Evolutionary conservation across 2,888 invertebrate genomes (phyloP), one percentile per base, ranked within the genome.

Genomic region (Parthenolecanium corni): DNA sequence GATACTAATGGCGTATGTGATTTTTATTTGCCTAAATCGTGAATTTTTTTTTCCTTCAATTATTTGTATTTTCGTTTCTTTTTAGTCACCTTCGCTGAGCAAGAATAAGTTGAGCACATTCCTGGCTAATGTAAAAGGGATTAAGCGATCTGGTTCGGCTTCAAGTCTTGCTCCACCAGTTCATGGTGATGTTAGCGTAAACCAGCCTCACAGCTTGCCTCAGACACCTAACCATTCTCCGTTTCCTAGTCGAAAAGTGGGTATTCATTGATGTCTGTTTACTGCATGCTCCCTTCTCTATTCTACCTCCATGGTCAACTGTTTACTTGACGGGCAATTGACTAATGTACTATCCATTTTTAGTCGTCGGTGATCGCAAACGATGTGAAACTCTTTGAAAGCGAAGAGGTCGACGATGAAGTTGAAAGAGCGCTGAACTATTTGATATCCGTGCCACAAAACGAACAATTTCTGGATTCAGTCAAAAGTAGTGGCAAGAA

Each of bases 401-500:
- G 42, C 23, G 53, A 53, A 38, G 53, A 40, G 18, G 47, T 25
- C 9, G 54, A 63, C 18, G 54, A 63, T 16, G 63, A 63, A 38
- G 44, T 63, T 12, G 63, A 63, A 23, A 63, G 54, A 38, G 63
- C 63, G 16, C 38, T 63, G 14, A n/a, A 42, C 21, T 47, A 63
- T 47, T 52, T 63, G 31, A 52, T 63, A 23, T 31, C 53, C 9
- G 21, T 54, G 24, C 63, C 63, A 20, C 76, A 79, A 66, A 85
- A 88, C 71, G 90, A 92, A 71, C 83, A 84, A 67, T 79, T 93
- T 68, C 90, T 95, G 78, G 86, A 86, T 64, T 81, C 86, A 68
- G 94, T 95, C 18, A 86, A 94, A 75, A 86, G 87, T 72, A 84
- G 86, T 66, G 93, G 94, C 51, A 85, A 83, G 71, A 84, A 84